A percentile compares a stretch with the other conserved stretches of the same genome.
Evolutionary conservation across 2,797 vertebrate species (phyloP).

Genomic region (Myotis planiceps): DNA sequence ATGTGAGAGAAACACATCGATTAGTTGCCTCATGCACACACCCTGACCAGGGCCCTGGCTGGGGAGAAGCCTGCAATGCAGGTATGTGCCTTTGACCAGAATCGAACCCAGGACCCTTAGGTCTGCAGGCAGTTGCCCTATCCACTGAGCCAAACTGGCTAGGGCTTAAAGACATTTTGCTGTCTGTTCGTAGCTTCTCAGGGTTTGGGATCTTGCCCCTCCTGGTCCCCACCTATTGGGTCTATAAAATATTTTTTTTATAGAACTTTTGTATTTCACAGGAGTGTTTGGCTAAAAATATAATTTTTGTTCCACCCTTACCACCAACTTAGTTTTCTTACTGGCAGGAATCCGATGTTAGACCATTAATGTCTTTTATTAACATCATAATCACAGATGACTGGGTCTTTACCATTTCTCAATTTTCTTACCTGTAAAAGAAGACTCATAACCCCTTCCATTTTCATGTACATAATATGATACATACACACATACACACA

Average conservation of each 20-base stretch:
- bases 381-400: neutral
- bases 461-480: neutral
- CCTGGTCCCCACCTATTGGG: fast-evolving
- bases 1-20: too few relatives aligned
- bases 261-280: neutral
- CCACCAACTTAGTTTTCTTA: neutral
- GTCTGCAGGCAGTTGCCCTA: too few relatives aligned
- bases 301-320: neutral
- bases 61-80: too few relatives aligned
- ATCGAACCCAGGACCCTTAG: too few relatives aligned
- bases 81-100: too few relatives aligned
- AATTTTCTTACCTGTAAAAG: neutral
- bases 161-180: neutral
- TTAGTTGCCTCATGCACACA: too few relatives aligned
- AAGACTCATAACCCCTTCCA: neutral
- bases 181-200: neutral
- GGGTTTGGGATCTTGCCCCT: neutral
- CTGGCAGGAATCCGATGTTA: neutral
- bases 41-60: too few relatives aligned
- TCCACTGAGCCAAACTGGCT: too few relatives aligned
- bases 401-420: neutral
- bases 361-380: neutral
- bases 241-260: neutral
- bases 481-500: neutral
- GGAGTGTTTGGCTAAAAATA: neutral